Percentiles rank a stretch among this genome's conserved stretches.
Evolutionary conservation across 1,140 invertebrate species (phyloP).

Genomic region (Ooceraea biroi): DNA sequence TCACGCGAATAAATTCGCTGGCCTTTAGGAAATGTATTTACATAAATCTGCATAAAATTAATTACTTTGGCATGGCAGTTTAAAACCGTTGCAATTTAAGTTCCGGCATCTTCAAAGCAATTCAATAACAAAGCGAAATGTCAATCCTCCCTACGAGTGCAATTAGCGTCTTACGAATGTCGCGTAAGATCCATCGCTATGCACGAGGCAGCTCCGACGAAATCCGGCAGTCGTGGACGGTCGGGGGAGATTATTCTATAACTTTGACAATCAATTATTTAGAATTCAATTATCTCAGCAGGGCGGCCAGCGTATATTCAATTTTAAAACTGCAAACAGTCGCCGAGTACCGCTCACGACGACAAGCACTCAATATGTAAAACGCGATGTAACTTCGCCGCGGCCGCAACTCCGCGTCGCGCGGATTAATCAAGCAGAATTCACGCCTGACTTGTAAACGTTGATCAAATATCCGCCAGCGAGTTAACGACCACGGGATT

Average conservation of each 20-base stretch:
- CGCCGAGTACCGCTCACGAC: constrained; percentile 35
- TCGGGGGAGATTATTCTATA: constrained; percentile 49
- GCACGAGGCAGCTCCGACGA: not conserved
- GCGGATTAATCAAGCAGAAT: constrained; percentile 61
- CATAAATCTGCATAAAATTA: not conserved
- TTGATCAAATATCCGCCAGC: constrained; percentile 61
- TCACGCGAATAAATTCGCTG: not conserved
- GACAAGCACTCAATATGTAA: constrained; percentile 61
- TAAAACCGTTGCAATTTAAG: not conserved
- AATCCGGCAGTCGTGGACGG: not conserved
- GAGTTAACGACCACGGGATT: constrained; percentile 61
- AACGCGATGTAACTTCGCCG: constrained; percentile 60
- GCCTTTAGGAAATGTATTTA: not conserved
- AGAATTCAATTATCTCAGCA: constrained; percentile 51
- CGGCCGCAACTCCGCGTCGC: constrained; percentile 29
- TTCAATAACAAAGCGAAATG: constrained; percentile 46
- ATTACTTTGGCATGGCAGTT: not conserved
- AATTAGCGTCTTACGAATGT: not conserved
- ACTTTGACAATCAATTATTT: constrained; percentile 64
- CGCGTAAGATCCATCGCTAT: constrained; percentile 10
- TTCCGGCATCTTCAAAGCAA: not conserved
- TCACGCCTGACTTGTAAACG: constrained; percentile 61
- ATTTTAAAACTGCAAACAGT: constrained; percentile 63
- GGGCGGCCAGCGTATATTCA: constrained; percentile 50
- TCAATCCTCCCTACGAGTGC: constrained; percentile 31